Evolutionary conservation across 1,140 invertebrate species (phyloP).

Genomic region (Wasmannia auropunctata): DNA sequence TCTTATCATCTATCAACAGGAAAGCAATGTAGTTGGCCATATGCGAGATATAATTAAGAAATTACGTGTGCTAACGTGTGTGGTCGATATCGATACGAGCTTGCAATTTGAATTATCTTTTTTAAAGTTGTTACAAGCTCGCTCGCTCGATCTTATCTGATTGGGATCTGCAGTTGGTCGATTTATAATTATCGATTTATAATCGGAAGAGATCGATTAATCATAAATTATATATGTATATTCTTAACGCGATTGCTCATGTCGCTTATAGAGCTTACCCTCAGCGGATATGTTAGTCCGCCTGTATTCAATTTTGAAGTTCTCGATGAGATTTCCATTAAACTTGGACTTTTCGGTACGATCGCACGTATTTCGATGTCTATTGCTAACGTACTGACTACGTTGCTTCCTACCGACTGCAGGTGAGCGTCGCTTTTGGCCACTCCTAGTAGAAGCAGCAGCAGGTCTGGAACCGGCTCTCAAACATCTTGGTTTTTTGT

Average conservation of each 20-base stretch:
- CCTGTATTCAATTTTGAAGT: slow-evolving; percentile 92
- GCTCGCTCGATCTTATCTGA: background rate
- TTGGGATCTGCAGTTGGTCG: too few species aligned
- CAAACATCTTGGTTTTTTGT: slow-evolving; percentile 89
- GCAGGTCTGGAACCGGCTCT: slow-evolving; percentile 73
- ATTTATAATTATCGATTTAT: too few species aligned
- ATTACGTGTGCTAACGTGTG: too few species aligned
- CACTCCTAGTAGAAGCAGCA: slow-evolving; percentile 74
- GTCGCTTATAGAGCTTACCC: slow-evolving; percentile 76
- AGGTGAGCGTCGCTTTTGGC: slow-evolving; percentile 78
- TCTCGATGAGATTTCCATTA: slow-evolving; percentile 92
- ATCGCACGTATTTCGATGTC: slow-evolving; percentile 87
- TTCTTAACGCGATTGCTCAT: background rate
- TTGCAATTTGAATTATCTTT: too few species aligned
- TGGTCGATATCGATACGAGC: background rate
- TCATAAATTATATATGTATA: too few species aligned
- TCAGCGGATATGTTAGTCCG: slow-evolving; percentile 82
- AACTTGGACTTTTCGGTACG: slow-evolving; percentile 91
- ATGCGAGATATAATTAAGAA: background rate
- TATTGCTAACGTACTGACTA: slow-evolving; percentile 73
- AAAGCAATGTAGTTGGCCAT: background rate
- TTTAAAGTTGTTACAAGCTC: background rate
- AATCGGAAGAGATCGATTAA: background rate
- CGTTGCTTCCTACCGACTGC: slow-evolving; percentile 80
- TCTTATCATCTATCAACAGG: slow-evolving; percentile 78